These are phyloP conservation scores for Caerostris darwini DNA, from an alignment of 1,140 invertebrate genomes.

Conservation along the genomic window DNA sequence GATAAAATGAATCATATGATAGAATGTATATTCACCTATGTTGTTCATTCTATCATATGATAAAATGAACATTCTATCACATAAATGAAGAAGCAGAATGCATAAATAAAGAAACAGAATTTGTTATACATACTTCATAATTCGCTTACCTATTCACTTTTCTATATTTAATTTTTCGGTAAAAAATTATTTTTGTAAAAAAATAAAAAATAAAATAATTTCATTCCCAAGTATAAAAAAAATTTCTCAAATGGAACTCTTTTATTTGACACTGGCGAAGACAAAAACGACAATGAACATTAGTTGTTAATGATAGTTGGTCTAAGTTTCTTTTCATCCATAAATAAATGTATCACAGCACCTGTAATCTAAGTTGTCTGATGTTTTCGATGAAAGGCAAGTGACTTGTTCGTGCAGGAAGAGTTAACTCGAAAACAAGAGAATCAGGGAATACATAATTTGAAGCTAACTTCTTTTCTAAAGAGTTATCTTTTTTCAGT, in stretches of 20 bases:
- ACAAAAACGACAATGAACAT: slow-evolving; percentile 25
- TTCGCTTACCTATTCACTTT: too few species aligned
- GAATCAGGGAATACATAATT: neutral
- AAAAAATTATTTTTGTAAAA: too few species aligned
- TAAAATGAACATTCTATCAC: too few species aligned
- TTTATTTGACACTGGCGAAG: neutral
- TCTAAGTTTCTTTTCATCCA: slow-evolving; percentile 26
- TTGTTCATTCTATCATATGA: too few species aligned
- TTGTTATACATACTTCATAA: too few species aligned
- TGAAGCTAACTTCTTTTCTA: neutral
- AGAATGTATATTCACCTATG: too few species aligned
- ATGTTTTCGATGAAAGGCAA: slow-evolving; percentile 18
- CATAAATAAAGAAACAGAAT: too few species aligned
- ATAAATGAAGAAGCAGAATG: too few species aligned
- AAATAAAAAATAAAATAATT: neutral
- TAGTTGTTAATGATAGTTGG: neutral
- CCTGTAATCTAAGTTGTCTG: slow-evolving; percentile 16
- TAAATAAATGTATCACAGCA: neutral
- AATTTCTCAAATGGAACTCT: slow-evolving; percentile 1
- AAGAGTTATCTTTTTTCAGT: neutral
- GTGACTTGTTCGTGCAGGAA: neutral
- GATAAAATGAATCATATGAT: too few species aligned
- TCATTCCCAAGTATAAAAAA: neutral
- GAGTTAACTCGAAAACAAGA: neutral
- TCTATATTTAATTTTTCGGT: too few species aligned